Base-by-base conservation (phyloP, 1,140 invertebrate species). In the Lepidurus apus region DNA sequence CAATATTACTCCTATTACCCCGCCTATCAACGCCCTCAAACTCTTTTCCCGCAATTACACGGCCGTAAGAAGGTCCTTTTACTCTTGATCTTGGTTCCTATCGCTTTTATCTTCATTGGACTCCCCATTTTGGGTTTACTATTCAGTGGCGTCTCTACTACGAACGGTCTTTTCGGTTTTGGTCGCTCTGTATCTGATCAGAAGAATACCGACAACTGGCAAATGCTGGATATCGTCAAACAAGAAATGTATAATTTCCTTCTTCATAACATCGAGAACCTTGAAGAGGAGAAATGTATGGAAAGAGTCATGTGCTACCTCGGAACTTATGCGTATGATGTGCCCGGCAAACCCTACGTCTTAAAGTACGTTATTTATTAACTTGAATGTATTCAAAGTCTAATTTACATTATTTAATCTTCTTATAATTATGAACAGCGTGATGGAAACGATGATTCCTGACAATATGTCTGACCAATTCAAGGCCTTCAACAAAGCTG, bases 221-320 rank as follows among this genome's bases (percentile, higher is more conserved):
- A 77, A 53, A 53, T 77, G 45, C 7, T 77, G n/a, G 43, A 24
- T 42, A 26, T 77, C 43, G 43, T 45, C 42, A 77, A 45, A 43
- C 24, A 77, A 26, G 75, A 45, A 42, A 26, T 26, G 43, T 43
- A 45, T 11, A 77, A 45, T 17, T 77, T 77, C 75, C n/a, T 26
- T 65, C 53, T 65, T 43, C 75, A 47, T 13, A 26, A 42, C 13
- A 47, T 47, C 44, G 24, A 43, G 24, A 74, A 74, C 74, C 73
- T 79, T 10, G 78, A 79, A 43, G 47, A 43, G 6, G 78, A 79
- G 13, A 44, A 79, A 75, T 79, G 78, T 42, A 79, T 79, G 73
- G 65, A 79, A 24, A 42, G 78, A 17, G 44, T 79, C 73, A 79
- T 79, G 26, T 79, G 78, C 73, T 43, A 75, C 73, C 42, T 79